Evolutionary conservation across 2,113 vertebrate genomes (phyloP).

Genomic region (Gobiocypris rarus): DNA sequence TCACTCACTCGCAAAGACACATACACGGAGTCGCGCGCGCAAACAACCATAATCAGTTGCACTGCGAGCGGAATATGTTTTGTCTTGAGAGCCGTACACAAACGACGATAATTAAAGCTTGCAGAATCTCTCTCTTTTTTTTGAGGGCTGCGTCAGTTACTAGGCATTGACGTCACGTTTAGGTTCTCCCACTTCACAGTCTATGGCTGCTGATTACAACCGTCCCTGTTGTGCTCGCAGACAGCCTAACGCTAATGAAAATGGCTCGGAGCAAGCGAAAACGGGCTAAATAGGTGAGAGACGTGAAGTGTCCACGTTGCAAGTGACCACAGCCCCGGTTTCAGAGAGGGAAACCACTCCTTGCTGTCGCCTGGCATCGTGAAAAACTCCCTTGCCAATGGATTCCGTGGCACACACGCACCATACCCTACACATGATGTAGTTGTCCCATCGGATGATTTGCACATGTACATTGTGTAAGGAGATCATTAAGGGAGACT

Average conservation of each 20-base stretch:
- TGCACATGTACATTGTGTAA: not conserved
- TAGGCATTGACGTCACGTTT: constrained; percentile 82
- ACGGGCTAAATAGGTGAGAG: constrained; percentile 45
- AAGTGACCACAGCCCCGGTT: constrained; percentile 14
- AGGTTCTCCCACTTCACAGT: constrained; percentile 93
- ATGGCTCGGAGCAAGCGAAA: constrained; percentile 59
- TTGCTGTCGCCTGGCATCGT: constrained; percentile 76
- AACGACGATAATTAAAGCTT: constrained; percentile 84
- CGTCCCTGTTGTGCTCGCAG: constrained; percentile 75
- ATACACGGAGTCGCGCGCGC: not conserved
- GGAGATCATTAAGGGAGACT: not conserved
- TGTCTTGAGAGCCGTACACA: constrained; percentile 56
- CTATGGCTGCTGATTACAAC: constrained; percentile 88
- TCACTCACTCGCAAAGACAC: not conserved
- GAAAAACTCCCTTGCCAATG: constrained; percentile 86
- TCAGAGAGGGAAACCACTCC: not conserved
- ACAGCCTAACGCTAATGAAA: constrained; percentile 63
- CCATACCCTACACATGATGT: constrained; percentile 37
- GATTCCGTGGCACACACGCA: constrained; percentile 70
- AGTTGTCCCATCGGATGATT: not conserved
- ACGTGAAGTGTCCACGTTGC: constrained; percentile 36
- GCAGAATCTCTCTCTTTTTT: constrained; percentile 81
- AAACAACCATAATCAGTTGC: constrained; percentile 13
- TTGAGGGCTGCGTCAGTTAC: constrained; percentile 86
- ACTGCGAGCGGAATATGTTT: constrained; percentile 26